Evolutionary conservation across 2,113 vertebrate genomes (phyloP).

Genomic region (Phodopus roborovskii): DNA sequence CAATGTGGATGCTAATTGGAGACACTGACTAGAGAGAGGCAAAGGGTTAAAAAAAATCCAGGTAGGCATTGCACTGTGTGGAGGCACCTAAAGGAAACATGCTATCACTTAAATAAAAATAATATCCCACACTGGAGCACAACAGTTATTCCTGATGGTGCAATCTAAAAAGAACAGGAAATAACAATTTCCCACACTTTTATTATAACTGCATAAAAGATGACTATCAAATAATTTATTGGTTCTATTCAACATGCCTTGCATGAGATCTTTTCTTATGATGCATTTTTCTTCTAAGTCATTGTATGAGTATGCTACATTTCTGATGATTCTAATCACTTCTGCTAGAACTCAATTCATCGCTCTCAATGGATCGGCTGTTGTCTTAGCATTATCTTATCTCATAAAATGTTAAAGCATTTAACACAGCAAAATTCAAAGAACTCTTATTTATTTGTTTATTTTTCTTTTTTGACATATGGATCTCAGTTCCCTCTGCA

Average conservation of each 20-base stretch:
- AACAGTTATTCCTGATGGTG: not conserved
- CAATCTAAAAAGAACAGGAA: not conserved
- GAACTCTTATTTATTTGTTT: not conserved
- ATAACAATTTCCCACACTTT: constrained; percentile 15
- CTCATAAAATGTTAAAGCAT: not conserved
- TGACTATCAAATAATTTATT: not conserved
- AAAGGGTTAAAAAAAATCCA: not conserved
- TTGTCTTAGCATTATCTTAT: not conserved
- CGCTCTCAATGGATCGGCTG: not conserved
- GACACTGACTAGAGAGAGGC: not conserved
- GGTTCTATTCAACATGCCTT: not conserved
- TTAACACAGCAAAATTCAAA: constrained; percentile 32
- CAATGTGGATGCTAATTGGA: not conserved
- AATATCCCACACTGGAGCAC: not conserved
- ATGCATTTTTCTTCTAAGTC: not conserved
- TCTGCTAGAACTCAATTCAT: not conserved
- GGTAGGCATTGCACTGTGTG: not conserved
- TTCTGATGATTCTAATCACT: not conserved
- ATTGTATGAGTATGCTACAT: not conserved
- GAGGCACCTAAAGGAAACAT: not conserved
- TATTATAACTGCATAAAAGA: not conserved
- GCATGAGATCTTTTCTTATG: not conserved
- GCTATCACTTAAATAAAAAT: not conserved
- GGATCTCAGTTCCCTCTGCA: too few relatives aligned
- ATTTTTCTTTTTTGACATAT: too few relatives aligned